Evolutionary conservation across 2,797 vertebrate species (phyloP), one percentile per base, ranked within the genome.

Genomic region (Betta splendens): DNA sequence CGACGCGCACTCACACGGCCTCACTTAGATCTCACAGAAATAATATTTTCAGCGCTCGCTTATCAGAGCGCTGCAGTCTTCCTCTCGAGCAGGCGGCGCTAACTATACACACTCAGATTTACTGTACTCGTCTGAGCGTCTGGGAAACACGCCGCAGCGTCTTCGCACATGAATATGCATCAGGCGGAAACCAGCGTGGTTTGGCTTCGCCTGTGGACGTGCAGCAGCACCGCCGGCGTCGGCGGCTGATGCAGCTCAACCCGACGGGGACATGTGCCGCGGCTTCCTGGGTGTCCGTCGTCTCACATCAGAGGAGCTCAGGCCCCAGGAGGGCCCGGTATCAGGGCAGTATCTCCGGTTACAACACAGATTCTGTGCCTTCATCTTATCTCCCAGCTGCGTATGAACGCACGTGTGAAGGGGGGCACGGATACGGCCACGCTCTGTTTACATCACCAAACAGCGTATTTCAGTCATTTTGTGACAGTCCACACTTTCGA

Each of bases 351-450:
- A 63, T 84, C 63, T 69, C 58, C 46, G 55, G 56, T 79, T 69
- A 66, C 71, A 67, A 69, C 73, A 81, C 51, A 79, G 59, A 81
- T 58, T 77, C 39, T 56, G 33, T 33, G 55, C 60, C 71, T 80
- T 68, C 69, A 87, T 87, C 89, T 90, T 86, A 85, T 89, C 85
- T 83, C 48, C 54, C 83, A 85, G 71, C 52, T 64, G 58, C 39
- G 35, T 61, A 37, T 61, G n/a, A 48, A 29, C 21, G 10, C 44
- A 36, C 37, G 28, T 45, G 31, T 37, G 35, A 52, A n/a, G 49
- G 44, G 40, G 28, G 16, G 5, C 8, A 21, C 7, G 7, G 10
- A 26, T 13, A 13, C 17, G 16, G 11, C 9, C 1, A 7, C 15
- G 32, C 31, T 21, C 3, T 75, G 43, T 66, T 79, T 58, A 58